Conservation (phyloP, 2,888 invertebrate genomes). For the Melieria crassipennis region DNA sequence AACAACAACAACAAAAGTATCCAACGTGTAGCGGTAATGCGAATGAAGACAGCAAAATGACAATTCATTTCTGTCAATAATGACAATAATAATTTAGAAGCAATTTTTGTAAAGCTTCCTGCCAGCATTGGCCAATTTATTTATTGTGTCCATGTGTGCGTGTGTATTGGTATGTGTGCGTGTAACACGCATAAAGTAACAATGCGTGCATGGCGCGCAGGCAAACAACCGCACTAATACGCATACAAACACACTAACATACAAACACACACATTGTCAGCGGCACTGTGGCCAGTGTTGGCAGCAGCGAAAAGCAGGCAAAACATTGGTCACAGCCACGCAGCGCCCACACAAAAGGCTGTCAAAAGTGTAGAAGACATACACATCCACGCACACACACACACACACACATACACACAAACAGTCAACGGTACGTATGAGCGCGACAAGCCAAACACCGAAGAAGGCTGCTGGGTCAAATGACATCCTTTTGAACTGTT, state of each 20-base stretch:
- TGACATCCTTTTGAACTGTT: constrained; percentile 29
- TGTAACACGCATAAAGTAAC: constrained; percentile 15
- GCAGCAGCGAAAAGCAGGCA: too few relatives aligned
- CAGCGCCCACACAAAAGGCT: too few relatives aligned
- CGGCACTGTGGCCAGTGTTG: not conserved
- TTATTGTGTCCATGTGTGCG: not conserved
- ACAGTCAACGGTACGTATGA: not conserved
- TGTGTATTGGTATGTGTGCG: not conserved
- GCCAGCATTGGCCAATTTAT: not conserved
- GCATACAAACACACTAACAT: not conserved
- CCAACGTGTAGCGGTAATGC: constrained; percentile 5
- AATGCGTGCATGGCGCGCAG: not conserved
- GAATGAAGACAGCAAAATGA: constrained; percentile 44
- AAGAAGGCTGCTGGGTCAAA: not conserved
- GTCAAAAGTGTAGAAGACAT: not conserved
- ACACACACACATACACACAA: constrained; percentile 5
- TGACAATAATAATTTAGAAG: constrained; percentile 57
- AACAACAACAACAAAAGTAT: constrained; percentile 7
- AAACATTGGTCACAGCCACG: too few relatives aligned
- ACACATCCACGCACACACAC: not conserved
- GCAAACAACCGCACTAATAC: constrained; percentile 9
- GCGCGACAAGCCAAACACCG: too few relatives aligned
- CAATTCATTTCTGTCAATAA: constrained; percentile 58
- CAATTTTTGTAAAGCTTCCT: constrained; percentile 50
- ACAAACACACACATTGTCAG: not conserved